These are phyloP conservation scores for Argyrosomus japonicus DNA, from an alignment of 2,113 vertebrate genomes.

Conservation along the genomic window DNA sequence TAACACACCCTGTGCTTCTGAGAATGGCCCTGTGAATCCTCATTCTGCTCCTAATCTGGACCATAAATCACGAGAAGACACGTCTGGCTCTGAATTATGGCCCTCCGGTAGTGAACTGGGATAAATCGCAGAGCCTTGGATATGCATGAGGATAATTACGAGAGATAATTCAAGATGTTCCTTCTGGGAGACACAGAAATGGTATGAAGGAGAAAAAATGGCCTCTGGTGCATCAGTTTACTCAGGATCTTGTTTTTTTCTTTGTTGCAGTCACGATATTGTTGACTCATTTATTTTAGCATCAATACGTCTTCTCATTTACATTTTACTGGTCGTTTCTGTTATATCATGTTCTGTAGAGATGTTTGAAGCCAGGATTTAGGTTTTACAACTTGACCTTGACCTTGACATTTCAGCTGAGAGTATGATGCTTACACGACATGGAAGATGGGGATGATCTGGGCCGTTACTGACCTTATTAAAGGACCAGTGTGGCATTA, in stretches of 20 bases:
- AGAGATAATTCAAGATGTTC: conserved; percentile 54
- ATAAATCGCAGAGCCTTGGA: conserved; percentile 46
- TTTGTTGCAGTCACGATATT: neutral
- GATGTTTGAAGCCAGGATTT: too few species aligned
- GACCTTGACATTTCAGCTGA: too few species aligned
- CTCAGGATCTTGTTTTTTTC: neutral
- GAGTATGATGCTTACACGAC: too few species aligned
- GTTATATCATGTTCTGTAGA: too few species aligned
- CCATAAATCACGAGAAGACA: conserved; percentile 58
- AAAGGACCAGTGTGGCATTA: too few species aligned
- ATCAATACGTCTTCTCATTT: neutral
- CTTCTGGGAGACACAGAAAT: conserved; percentile 26
- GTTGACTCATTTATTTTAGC: neutral
- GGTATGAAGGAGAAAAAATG: neutral
- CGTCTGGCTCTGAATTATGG: conserved; percentile 46
- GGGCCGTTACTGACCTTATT: too few species aligned
- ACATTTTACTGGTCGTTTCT: neutral
- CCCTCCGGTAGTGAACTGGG: conserved; percentile 30
- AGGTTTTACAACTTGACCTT: too few species aligned
- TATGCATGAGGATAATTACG: conserved; percentile 49
- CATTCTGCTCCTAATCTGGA: conserved; percentile 44
- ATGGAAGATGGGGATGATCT: too few species aligned
- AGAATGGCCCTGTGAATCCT: conserved; percentile 40
- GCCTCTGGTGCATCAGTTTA: neutral
- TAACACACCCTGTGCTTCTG: conserved; percentile 20